Conservation (phyloP, 2,113 vertebrate species). For the Phylloscopus trochilus region DNA sequence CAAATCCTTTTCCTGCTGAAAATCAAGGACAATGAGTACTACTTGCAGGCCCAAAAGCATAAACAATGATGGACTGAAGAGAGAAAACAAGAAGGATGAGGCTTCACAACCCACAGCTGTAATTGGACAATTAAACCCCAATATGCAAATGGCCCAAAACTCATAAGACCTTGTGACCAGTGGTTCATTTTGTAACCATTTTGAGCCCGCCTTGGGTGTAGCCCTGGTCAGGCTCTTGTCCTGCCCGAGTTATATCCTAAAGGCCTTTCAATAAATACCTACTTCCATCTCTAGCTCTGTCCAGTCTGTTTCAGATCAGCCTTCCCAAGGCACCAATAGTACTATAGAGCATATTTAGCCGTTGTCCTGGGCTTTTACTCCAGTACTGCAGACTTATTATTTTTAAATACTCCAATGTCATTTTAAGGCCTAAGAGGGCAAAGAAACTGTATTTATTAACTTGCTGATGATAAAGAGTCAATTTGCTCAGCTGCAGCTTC, state of each 20-base stretch:
- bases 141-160: not conserved
- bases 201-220: not conserved
- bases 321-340: not conserved
- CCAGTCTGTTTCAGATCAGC: not conserved
- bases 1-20: not conserved
- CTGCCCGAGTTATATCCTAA: not conserved
- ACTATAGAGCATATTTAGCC: not conserved
- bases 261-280: not conserved
- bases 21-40: not conserved
- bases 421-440: not conserved
- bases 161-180: not conserved
- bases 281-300: not conserved
- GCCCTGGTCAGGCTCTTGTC: not conserved
- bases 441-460: not conserved
- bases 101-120: not conserved
- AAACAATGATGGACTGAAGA: not conserved
- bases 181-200: not conserved
- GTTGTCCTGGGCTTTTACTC: not conserved
- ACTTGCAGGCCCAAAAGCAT: not conserved
- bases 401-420: not conserved
- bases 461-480: not conserved
- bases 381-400: not conserved
- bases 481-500: not conserved
- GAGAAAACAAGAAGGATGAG: not conserved
- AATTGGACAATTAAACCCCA: not conserved